Conservation (phyloP, 2,888 invertebrate genomes). For the Nephrotoma appendiculata region DNA sequence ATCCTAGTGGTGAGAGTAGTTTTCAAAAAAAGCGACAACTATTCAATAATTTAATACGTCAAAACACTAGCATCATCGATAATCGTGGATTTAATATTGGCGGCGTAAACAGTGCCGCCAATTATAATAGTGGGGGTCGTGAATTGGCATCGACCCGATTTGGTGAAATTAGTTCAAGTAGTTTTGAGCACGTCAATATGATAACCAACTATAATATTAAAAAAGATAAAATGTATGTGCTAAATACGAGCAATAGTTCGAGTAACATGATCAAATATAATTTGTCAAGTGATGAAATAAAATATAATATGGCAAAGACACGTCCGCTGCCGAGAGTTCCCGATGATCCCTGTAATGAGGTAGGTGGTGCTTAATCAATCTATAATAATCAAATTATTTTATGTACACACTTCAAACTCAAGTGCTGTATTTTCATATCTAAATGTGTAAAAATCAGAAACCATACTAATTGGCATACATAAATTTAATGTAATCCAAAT, state of each 20-base stretch:
- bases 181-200: constrained; percentile 21
- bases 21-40: background rate
- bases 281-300: constrained; percentile 1
- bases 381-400: no score
- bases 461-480: no score
- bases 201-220: constrained; percentile 6
- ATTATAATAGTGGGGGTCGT: background rate
- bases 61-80: background rate
- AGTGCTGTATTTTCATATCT: no score
- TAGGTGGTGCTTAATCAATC: constrained; percentile 9
- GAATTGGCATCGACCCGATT: constrained; percentile 5
- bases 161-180: constrained; percentile 18
- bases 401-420: no score
- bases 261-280: background rate
- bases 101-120: background rate
- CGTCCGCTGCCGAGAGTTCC: constrained; percentile 16
- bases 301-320: constrained; percentile 13
- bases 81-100: background rate
- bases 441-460: no score
- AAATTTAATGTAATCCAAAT: no score
- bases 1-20: background rate
- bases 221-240: background rate
- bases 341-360: constrained; percentile 10
- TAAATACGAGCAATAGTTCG: background rate
- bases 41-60: background rate